These are phyloP conservation scores for Drosophila obscura DNA, from an alignment of 1,140 invertebrate species.

Conservation along the genomic window DNA sequence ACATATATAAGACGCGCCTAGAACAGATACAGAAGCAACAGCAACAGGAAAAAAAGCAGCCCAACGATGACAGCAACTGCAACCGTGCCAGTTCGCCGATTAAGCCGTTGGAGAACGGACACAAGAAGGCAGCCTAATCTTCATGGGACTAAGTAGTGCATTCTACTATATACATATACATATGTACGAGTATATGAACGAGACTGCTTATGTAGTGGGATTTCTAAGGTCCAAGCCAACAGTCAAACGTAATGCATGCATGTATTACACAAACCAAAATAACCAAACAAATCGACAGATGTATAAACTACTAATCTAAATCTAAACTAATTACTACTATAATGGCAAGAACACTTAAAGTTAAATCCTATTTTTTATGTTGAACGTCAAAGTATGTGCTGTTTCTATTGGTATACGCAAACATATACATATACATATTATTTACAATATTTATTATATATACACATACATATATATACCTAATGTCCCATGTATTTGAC, in stretches of 20 bases:
- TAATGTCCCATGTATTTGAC: slow-evolving; percentile 45
- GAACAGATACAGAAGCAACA: slow-evolving; percentile 58
- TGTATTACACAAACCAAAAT: slow-evolving; percentile 36
- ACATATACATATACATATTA: slow-evolving; percentile 32
- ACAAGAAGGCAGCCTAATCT: slow-evolving; percentile 57
- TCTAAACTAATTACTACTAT: slow-evolving; percentile 39
- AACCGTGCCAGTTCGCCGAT: slow-evolving; percentile 37
- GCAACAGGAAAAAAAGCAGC: slow-evolving; percentile 46
- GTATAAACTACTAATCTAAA: slow-evolving; percentile 44
- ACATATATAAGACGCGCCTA: slow-evolving; percentile 84
- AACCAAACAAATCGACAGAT: slow-evolving; percentile 32
- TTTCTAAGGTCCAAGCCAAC: slow-evolving; percentile 53
- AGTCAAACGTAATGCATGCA: slow-evolving; percentile 25
- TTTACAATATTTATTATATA: slow-evolving; percentile 58
- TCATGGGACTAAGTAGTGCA: not conserved
- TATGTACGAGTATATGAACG: slow-evolving; percentile 20
- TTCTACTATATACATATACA: slow-evolving; percentile 11
- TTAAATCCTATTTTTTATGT: slow-evolving; percentile 57
- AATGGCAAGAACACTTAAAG: slow-evolving; percentile 33
- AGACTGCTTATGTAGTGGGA: slow-evolving; percentile 57
- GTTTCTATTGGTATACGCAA: slow-evolving; percentile 48
- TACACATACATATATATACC: slow-evolving; percentile 23
- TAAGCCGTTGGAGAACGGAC: slow-evolving; percentile 69
- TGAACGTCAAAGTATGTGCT: slow-evolving; percentile 36
- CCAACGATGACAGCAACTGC: slow-evolving; percentile 56